Conservation (phyloP, 2,888 invertebrate genomes). For the Poecilobothrus nobilitatus region DNA sequence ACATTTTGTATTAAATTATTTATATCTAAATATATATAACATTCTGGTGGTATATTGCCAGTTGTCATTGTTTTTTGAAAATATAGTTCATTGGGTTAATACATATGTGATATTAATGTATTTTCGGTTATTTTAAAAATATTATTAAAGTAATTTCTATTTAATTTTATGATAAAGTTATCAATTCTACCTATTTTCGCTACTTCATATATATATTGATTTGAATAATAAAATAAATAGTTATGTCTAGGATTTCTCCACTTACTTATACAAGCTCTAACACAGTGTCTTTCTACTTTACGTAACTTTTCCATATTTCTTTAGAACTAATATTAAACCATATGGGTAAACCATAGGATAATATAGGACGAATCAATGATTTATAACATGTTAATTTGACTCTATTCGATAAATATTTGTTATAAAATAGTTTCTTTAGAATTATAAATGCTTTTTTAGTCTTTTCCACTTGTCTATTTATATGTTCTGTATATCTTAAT, state of each 20-base stretch:
- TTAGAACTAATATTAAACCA: slow-evolving; percentile 13
- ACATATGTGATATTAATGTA: too few species aligned
- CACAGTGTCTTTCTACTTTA: too few species aligned
- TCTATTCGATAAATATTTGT: too few species aligned
- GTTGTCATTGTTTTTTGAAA: too few species aligned
- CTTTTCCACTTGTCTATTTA: background rate
- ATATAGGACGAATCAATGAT: slow-evolving; percentile 11
- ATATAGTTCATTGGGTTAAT: too few species aligned
- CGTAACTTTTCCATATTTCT: slow-evolving; percentile 13
- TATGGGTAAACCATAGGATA: slow-evolving; percentile 11
- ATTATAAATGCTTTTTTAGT: background rate
- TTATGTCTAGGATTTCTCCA: background rate
- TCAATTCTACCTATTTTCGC: background rate
- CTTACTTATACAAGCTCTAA: slow-evolving; percentile 8
- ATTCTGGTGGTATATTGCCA: too few species aligned
- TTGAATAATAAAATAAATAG: background rate
- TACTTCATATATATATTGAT: background rate
- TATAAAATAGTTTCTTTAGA: background rate
- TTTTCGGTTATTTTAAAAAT: too few species aligned
- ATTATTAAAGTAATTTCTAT: background rate
- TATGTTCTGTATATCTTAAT: background rate
- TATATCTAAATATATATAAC: too few species aligned
- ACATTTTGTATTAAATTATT: too few species aligned
- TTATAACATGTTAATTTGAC: background rate
- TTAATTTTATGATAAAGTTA: background rate